A percentile compares a stretch with the other conserved stretches of the same genome.
Evolutionary conservation across 2,888 invertebrate species (phyloP).

Genomic region (Scaptomyza polygonia): DNA sequence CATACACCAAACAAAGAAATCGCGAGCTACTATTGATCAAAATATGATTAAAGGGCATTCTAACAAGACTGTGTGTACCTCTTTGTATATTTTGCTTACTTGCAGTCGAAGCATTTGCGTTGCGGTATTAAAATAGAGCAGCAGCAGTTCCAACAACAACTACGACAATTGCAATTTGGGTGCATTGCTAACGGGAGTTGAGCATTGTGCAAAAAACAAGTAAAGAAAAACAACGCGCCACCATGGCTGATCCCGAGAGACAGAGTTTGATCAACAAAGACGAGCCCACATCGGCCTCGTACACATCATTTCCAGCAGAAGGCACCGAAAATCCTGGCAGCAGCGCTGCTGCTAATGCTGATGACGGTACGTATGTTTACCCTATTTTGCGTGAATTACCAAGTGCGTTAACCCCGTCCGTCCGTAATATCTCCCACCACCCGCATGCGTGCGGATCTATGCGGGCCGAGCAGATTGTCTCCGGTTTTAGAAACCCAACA

Average conservation of each 20-base stretch:
- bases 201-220: constrained; percentile 31
- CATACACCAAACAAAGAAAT: constrained; percentile 63
- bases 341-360: constrained; percentile 53
- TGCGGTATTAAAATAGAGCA: constrained; percentile 52
- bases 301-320: constrained; percentile 69
- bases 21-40: constrained; percentile 23
- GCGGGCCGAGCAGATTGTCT: constrained; percentile 44
- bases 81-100: constrained; percentile 33
- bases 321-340: constrained; percentile 66
- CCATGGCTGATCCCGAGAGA: constrained; percentile 83
- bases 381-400: constrained; percentile 15
- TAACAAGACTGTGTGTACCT: constrained; percentile 17
- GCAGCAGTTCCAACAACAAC: constrained; percentile 33
- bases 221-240: constrained; percentile 12
- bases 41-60: constrained; percentile 38
- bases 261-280: constrained; percentile 82
- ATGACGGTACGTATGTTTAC: constrained; percentile 64
- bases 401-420: constrained; percentile 50
- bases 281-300: constrained; percentile 63
- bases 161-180: constrained; percentile 51
- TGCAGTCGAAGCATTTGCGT: constrained; percentile 70
- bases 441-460: constrained; percentile 34
- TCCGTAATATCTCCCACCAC: constrained; percentile 3
- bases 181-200: constrained; percentile 53
- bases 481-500: constrained; percentile 73